A percentile compares a stretch with the other conserved stretches of the same genome.
phyloP scores from a whole-genome alignment of 2,888 invertebrate genomes.

The Patella pellucida region DNA sequence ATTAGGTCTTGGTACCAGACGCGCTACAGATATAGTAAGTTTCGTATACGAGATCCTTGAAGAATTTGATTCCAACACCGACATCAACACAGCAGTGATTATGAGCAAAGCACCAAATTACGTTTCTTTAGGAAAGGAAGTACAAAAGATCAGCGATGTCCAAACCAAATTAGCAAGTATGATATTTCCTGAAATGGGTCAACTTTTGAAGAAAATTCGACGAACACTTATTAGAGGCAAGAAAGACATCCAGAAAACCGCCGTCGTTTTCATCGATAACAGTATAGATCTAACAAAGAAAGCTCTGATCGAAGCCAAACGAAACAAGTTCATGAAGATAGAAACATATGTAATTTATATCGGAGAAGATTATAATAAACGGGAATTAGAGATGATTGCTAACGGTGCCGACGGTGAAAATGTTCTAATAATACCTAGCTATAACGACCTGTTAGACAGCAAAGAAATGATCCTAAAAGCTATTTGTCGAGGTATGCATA shows the following conservation, averaged over 20 bases:
- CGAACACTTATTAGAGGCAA: slow-evolving; percentile 6
- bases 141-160: not conserved
- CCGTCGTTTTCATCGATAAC: slow-evolving; percentile 29
- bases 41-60: slow-evolving; percentile 25
- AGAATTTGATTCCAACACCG: slow-evolving; percentile 23
- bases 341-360: slow-evolving; percentile 34
- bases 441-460: slow-evolving; percentile 20
- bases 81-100: slow-evolving; percentile 26
- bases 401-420: slow-evolving; percentile 23
- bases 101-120: slow-evolving; percentile 10
- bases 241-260: slow-evolving; percentile 26
- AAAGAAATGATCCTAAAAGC: slow-evolving; percentile 17
- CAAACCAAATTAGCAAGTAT: slow-evolving; percentile 16
- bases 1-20: slow-evolving; percentile 24
- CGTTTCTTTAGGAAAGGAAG: not conserved
- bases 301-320: slow-evolving; percentile 21
- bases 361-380: slow-evolving; percentile 11
- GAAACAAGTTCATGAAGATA: slow-evolving; percentile 25
- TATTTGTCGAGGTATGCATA: slow-evolving; percentile 27
- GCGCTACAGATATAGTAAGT: slow-evolving; percentile 17
- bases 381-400: slow-evolving; percentile 12
- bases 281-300: slow-evolving; percentile 18
- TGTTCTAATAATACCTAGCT: slow-evolving; percentile 27
- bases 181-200: slow-evolving; percentile 25
- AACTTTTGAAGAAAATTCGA: slow-evolving; percentile 24